Conservation (phyloP, 2,113 vertebrate species). For the Dendrocopos noguchii region DNA sequence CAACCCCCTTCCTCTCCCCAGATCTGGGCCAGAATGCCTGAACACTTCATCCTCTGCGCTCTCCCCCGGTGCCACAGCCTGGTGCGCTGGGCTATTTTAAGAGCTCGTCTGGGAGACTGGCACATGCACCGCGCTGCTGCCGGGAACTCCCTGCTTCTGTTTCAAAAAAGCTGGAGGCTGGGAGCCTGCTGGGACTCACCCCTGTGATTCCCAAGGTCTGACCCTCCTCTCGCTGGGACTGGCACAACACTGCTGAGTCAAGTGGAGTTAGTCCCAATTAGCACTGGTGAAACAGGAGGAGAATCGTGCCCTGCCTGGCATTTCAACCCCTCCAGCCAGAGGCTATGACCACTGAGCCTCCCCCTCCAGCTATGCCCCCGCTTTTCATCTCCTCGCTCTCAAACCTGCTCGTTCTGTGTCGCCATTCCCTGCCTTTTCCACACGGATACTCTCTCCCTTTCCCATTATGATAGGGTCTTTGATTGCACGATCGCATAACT, state of each 20-base stretch:
- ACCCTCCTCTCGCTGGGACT: conserved; percentile 51
- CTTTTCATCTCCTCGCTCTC: background rate
- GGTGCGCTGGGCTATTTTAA: conserved; percentile 64
- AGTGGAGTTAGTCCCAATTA: conserved; percentile 38
- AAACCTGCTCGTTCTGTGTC: background rate
- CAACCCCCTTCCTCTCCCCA: background rate
- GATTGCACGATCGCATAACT: conserved; percentile 60
- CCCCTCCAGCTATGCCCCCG: background rate
- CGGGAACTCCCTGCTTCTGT: conserved; percentile 65
- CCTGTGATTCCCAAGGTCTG: conserved; percentile 61
- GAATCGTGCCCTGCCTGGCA: background rate
- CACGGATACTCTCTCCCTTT: conserved; percentile 40
- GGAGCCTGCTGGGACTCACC: conserved; percentile 65
- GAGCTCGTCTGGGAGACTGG: conserved; percentile 64
- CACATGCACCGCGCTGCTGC: conserved; percentile 42
- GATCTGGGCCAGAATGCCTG: conserved; percentile 53
- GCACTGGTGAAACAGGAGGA: conserved; percentile 4
- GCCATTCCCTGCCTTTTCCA: conserved; percentile 37
- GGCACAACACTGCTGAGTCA: conserved; percentile 12
- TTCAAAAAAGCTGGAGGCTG: conserved; percentile 59
- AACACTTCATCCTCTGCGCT: conserved; percentile 36
- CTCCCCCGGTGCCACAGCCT: conserved; percentile 56
- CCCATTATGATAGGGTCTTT: conserved; percentile 54
- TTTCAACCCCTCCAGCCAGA: background rate
- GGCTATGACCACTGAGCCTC: background rate